Base-by-base conservation (phyloP, 2,797 vertebrate genomes). In the Chloroceryle amazona region DNA sequence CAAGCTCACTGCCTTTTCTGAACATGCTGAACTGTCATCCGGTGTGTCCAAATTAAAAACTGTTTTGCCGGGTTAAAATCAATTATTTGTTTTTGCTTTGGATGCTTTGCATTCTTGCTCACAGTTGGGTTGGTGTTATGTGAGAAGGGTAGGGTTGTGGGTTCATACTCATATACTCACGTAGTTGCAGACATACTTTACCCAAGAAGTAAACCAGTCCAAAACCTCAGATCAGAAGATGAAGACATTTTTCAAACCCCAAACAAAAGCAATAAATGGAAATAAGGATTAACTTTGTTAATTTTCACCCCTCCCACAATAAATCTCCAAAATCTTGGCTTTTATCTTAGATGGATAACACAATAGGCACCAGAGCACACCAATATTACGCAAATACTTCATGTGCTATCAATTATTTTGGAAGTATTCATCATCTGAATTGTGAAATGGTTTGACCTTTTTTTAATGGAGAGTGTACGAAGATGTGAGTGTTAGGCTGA, bases 371-470 rank as follows among this genome's bases (percentile, higher is more conserved):
- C 81, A 95, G 72, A 91, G 58, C 54, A 89, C 92, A 97, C 89
- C 91, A 88, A 76, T 93, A 91, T 96, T 97, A 95, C 62, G 76
- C 93, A 97, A 97, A 95, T 83, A 51, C 79, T 93, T 97, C 95
- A 97, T 96, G 91, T 97, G 94, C 78, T 96, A 95, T 97, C 89
- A 96, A 96, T 97, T 96, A 96, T 72, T 97, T 94, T 90, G 81
- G 47, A 93, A 81, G 63, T 84, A 90, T 88, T 97, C 76, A 94
- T 94, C 93, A 84, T 92, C 66, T 84, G 85, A 81, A 58, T 97
- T 97, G 93, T 96, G 94, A 96, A 97, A 97, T 72, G 68, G 26
- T 71, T 93, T 96, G 89, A 94, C 91, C 67, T 95, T 94, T 91
- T 68, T 54, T 49, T 70, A 82, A 85, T 35, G 57, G 47, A 90